Evolutionary conservation across 2,888 invertebrate genomes (phyloP), one percentile per base, ranked within the genome.

Genomic region (Acanthosepion pharaonis): DNA sequence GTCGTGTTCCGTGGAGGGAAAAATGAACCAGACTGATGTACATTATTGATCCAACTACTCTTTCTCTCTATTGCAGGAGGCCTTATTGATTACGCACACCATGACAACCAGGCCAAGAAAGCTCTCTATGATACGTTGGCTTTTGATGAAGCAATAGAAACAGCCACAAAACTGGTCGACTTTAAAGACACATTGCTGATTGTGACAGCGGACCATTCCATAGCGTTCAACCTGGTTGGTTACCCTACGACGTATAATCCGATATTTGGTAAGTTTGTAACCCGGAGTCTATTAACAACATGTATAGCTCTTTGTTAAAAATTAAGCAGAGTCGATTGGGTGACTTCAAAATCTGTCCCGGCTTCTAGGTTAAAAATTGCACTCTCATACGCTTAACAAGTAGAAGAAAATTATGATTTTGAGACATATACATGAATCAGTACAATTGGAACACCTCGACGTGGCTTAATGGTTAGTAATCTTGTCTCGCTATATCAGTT

Each of bases 51-150:
- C 42, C 42, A 42, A 42, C 42, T 51, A 51, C 51, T 15, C 51
- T 51, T 92, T 48, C 8, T 42, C 51, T 92, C 28, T 42, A 9
- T 95, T 95, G 2, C 94, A 97, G 97, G 97, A 3, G 97, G 97
- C 6, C 96, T 96, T 20, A 97, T 97, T 49, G 97, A 97, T 95
- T 97, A 96, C 93, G 97, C 96, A n/a, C 97, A 97, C 94, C 99
- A 99, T 97, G 98, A 98, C 48, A 98, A 98, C 28, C 94, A 94
- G 23, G 97, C 97, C 9, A 95, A 95, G 33, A 95, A 94, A 64
- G 98, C 99, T 0, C 97, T 99, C 0, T 98, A 98, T 96, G 99
- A 99, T 97, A 98, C 98, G 0, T 98, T 98, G 95, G 98, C 98
- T 96, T 98, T 99, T 96, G 98, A 98, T 64, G 98, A 98, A 95